A percentile compares a stretch with the other conserved stretches of the same genome.
Evolutionary conservation across 2,888 invertebrate genomes (phyloP).

Genomic region (Melanotus villosus): DNA sequence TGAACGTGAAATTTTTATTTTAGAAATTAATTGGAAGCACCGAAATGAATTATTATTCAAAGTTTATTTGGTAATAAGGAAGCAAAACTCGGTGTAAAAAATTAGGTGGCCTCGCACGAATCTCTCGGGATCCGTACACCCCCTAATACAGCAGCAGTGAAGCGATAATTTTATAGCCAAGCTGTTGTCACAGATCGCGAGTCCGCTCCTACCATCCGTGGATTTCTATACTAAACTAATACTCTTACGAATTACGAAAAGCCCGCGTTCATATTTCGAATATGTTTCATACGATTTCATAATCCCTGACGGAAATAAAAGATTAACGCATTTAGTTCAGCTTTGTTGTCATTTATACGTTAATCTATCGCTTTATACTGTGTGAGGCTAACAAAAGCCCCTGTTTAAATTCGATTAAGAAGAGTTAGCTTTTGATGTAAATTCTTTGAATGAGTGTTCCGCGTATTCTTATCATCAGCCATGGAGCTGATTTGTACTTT

Average conservation of each 20-base stretch:
- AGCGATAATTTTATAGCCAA: slow-evolving; percentile 42
- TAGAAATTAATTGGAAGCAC: slow-evolving; percentile 13
- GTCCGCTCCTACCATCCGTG: slow-evolving; percentile 19
- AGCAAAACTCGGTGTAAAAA: slow-evolving; percentile 32
- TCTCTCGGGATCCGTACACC: slow-evolving; percentile 29
- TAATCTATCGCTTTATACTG: not conserved
- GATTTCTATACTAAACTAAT: slow-evolving; percentile 20
- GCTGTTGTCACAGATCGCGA: slow-evolving; percentile 41
- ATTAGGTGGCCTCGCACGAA: slow-evolving; percentile 31
- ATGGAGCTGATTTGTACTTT: too few species aligned
- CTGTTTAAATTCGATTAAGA: not conserved
- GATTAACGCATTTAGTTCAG: not conserved
- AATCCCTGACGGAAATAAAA: slow-evolving; percentile 1
- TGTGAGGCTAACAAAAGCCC: not conserved
- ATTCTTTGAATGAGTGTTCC: too few species aligned
- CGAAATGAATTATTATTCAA: slow-evolving; percentile 26
- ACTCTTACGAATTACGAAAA: slow-evolving; percentile 17
- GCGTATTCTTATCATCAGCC: too few species aligned
- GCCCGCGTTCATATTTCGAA: slow-evolving; percentile 3
- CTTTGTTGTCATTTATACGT: not conserved
- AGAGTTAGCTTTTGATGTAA: not conserved
- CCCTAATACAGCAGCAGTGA: slow-evolving; percentile 28
- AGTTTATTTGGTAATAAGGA: slow-evolving; percentile 14
- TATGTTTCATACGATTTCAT: slow-evolving; percentile 11
- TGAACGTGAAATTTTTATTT: not conserved